A percentile compares a stretch with the other conserved stretches of the same genome.
Conservation (phyloP, 2,113 vertebrate species). For the Coturnix japonica region DNA sequence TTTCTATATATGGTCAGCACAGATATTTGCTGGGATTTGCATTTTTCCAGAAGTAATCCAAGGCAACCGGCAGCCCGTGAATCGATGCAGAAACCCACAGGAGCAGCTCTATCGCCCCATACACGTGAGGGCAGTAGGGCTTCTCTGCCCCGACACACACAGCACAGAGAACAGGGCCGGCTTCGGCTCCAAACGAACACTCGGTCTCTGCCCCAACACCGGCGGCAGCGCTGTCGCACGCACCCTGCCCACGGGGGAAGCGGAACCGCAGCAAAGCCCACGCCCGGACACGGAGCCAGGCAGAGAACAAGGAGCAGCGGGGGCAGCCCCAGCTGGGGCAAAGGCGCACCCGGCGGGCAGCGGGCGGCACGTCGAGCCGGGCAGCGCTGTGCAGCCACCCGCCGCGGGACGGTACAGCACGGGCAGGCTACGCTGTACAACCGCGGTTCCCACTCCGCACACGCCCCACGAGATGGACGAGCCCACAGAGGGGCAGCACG, state of each 20-base stretch:
- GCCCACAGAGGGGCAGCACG: no score
- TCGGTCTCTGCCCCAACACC: background rate
- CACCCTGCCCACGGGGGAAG: background rate
- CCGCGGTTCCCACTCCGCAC: background rate
- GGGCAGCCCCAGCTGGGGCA: no score
- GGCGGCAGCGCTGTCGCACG: background rate
- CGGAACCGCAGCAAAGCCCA: background rate
- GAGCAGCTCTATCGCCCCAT: background rate
- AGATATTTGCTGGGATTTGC: constrained; percentile 6
- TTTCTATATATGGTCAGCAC: constrained; percentile 63
- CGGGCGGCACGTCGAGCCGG: background rate
- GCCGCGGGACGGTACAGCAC: no score
- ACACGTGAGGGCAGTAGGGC: fast-evolving
- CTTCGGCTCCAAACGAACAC: background rate
- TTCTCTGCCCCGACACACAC: background rate
- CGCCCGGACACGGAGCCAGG: background rate
- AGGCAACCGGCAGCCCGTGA: background rate
- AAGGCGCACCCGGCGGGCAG: background rate
- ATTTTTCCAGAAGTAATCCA: background rate
- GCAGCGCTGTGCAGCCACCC: background rate
- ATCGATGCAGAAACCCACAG: background rate
- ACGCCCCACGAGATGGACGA: background rate
- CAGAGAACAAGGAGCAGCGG: background rate
- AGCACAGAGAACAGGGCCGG: fast-evolving
- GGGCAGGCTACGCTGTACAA: no score